Evolutionary conservation across 92 coral and sea anemone species (phyloP), one percentile per base, ranked within the genome.

Genomic region (Porites evermanni): DNA sequence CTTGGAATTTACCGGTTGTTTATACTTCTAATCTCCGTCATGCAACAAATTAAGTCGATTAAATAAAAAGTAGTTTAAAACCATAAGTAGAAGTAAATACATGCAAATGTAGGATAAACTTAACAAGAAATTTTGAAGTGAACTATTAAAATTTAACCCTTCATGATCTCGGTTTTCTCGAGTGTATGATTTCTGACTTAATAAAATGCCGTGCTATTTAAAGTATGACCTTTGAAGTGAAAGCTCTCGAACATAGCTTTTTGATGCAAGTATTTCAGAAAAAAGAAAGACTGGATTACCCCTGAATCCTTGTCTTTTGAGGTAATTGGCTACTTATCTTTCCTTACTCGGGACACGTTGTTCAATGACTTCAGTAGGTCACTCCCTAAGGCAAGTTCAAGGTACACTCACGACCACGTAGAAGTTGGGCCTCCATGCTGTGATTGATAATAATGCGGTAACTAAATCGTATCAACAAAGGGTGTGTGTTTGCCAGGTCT

Each of bases 1-100:
- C 86, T 38, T 58, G 86, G 86, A 81, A 81, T 81, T 70, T 69
- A 38, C 38, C 12, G 65, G 12, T 23, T 59, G 70, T 81, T 38
- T 81, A 67, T 53, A 7, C 38, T 64, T 19, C 4, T 11, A 56
- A 56, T 65, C 7, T 66, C 24, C 12, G 70, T 4, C 13, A 32
- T n/a, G 68, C 38, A 47, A 32, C 53, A 38, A 53, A 21, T 53
- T 32, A n/a, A 26, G 19, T 59, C 56, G 47, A 72, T 18, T 32
- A 26, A 68, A 20, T 44, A 24, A 4, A 70, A 81, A 67, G 47
- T 79, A n/a, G 73, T 79, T 78, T 63, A 17, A 53, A 51, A 68
- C 17, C 47, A 66, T 29, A 12, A 65, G 50, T 23, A 12, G 8
- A 12, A 51, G 8, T 7, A 21, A 53, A 4, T 7, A 38, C 74